These are phyloP conservation scores for Myodes glareolus DNA, from an alignment of 2,113 vertebrate genomes.

Conservation along the genomic window DNA sequence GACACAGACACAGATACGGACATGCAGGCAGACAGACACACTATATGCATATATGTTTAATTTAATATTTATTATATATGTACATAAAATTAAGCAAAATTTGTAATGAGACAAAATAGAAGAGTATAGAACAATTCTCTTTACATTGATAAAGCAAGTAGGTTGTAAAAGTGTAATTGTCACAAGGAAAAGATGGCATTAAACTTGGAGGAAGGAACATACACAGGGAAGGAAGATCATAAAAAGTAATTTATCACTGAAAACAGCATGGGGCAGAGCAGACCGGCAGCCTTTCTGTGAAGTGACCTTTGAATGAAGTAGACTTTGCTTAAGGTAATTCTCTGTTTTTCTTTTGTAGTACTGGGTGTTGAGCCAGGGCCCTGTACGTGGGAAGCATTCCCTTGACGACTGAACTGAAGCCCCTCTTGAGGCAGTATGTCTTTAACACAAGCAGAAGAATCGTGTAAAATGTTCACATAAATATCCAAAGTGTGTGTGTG, in stretches of 20 bases:
- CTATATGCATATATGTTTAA: neutral
- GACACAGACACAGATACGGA: neutral
- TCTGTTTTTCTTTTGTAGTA: neutral
- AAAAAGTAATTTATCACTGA: neutral
- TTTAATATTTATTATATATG: neutral
- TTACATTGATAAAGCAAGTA: neutral
- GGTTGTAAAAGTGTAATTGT: neutral
- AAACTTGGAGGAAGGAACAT: neutral
- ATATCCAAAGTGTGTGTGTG: neutral
- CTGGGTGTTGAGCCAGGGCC: neutral
- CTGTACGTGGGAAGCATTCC: neutral
- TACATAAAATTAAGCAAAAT: neutral
- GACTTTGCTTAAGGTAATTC: neutral
- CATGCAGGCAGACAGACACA: neutral
- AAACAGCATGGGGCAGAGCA: neutral
- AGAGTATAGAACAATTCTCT: neutral
- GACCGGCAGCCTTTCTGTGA: neutral
- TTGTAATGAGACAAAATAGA: neutral
- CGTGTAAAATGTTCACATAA: neutral
- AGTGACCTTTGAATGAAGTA: neutral
- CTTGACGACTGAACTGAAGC: neutral
- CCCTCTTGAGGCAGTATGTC: neutral
- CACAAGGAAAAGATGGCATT: neutral
- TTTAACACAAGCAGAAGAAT: neutral
- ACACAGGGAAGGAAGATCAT: neutral